Conservation (phyloP, 2,797 vertebrate genomes). For the Arctocebus calabarensis region DNA sequence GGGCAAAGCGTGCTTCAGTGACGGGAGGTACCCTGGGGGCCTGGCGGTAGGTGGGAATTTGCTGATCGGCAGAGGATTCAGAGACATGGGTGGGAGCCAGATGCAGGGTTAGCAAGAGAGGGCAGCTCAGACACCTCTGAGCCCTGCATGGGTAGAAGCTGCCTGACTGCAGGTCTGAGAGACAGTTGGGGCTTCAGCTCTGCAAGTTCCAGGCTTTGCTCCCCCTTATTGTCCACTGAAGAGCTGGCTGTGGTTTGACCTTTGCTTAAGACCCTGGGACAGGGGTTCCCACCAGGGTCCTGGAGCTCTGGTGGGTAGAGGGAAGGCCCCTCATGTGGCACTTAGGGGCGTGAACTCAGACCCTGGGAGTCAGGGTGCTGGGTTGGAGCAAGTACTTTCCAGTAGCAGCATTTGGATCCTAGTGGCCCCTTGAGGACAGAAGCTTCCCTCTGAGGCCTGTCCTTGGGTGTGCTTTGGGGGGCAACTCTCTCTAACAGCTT, state of each 20-base stretch:
- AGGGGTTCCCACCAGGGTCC: not conserved
- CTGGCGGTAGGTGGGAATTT: not conserved
- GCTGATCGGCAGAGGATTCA: not conserved
- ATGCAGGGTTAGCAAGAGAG: not conserved
- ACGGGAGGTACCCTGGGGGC: not conserved
- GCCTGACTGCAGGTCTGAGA: not conserved
- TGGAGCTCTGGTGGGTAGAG: not conserved
- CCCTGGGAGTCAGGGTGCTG: not conserved
- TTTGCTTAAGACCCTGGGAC: not conserved
- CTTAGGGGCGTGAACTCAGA: not conserved
- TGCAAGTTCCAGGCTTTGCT: not conserved
- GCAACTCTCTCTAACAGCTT: slow-evolving; percentile 89
- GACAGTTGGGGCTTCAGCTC: rapidly evolving
- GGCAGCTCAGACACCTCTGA: not conserved
- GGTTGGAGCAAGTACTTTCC: slow-evolving; percentile 51
- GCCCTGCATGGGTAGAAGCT: too few species aligned
- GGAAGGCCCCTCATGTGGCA: not conserved
- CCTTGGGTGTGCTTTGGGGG: slow-evolving; percentile 75
- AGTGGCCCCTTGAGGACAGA: slow-evolving; percentile 81
- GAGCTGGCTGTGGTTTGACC: not conserved
- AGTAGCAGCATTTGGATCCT: slow-evolving; percentile 71
- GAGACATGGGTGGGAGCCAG: rapidly evolving
- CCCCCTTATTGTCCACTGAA: not conserved
- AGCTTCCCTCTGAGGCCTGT: slow-evolving; percentile 75
- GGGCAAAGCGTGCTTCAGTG: not conserved